Evolutionary conservation across 2,888 invertebrate genomes (phyloP).

Genomic region (Schizaphis graminum): DNA sequence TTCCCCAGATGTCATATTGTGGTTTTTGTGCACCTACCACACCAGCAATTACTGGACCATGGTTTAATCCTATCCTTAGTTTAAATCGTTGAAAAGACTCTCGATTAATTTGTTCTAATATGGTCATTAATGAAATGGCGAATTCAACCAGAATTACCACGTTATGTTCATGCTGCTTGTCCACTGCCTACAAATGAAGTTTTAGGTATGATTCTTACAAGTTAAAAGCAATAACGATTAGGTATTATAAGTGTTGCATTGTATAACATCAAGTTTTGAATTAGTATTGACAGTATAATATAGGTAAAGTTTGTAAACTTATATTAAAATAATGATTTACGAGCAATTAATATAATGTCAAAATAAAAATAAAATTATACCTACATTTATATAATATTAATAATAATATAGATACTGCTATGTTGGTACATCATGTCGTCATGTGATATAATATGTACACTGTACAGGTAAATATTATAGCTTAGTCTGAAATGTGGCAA

Average conservation of each 20-base stretch:
- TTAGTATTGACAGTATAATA: not conserved
- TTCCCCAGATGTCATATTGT: slow-evolving; percentile 99
- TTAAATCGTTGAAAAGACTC: slow-evolving; percentile 98
- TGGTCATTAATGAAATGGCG: slow-evolving; percentile 90
- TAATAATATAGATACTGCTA: not conserved
- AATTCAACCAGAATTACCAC: slow-evolving; percentile 94
- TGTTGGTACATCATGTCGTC: not conserved
- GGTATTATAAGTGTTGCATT: not conserved
- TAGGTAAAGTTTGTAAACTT: not conserved
- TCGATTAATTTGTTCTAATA: slow-evolving; percentile 93
- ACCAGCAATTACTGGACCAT: slow-evolving; percentile 94
- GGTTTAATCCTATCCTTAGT: slow-evolving; percentile 89
- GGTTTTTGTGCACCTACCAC: slow-evolving; percentile 98
- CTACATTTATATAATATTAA: not conserved
- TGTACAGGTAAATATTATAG: not conserved
- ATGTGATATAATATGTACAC: not conserved
- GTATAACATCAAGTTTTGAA: not conserved
- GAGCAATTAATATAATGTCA: too few species aligned
- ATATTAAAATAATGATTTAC: not conserved
- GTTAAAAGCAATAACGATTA: not conserved
- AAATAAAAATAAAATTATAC: not conserved
- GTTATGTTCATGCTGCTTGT: slow-evolving; percentile 86
- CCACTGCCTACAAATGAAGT: slow-evolving; percentile 76
- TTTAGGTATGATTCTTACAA: not conserved
- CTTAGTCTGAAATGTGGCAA: not conserved